Evolutionary conservation across 92 coral and sea anemone species (phyloP), one percentile per base, ranked within the genome.

Genomic region (Micromussa lordhowensis): DNA sequence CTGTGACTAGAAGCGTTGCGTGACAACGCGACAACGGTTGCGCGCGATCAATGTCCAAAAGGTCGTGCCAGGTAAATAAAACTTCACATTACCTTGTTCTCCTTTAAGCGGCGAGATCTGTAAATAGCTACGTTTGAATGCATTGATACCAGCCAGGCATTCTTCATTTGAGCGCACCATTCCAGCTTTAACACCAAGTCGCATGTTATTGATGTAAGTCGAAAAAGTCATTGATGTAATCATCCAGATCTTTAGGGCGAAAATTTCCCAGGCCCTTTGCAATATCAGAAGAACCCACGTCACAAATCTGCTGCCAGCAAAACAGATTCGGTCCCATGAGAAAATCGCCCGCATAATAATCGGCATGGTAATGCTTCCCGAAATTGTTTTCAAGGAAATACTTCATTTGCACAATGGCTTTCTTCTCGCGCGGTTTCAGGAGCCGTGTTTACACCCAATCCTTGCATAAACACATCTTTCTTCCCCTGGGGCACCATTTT

Each of bases 131-230:
- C 91, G 66, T 57, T 92, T 96, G 9, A 93, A 71, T 31, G 94
- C 70, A 31, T 92, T 79, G 3, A 93, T 55, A 1, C 99, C 99
- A 31, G 98, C 99, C 35, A 82, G 16, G 53, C 99, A 97, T 40
- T 93, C 98, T 19, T 97, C 98, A 18, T 34, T 51, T 4, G 98
- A 93, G 15, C 98, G 94, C 0, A 96, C 98, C 98, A 97, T 96
- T 0, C 99, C 99, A 28, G 96, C 91, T n/a, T 90, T 90, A 17
- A 89, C 92, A 26, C 99, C 99, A 28, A 80, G 90, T 26, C 77
- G 83, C 66, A 96, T 59, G 90, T 96, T 96, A 19, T 85, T 85
- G 32, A 93, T 90, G 57, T 96, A 96, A 55, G 72, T 91, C 9
- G 68, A 5, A 64, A 93, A 73, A 0, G 99, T 88, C 58, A 96